Evolutionary conservation across 2,888 invertebrate genomes (phyloP).

Genomic region (Drosophila birchii): DNA sequence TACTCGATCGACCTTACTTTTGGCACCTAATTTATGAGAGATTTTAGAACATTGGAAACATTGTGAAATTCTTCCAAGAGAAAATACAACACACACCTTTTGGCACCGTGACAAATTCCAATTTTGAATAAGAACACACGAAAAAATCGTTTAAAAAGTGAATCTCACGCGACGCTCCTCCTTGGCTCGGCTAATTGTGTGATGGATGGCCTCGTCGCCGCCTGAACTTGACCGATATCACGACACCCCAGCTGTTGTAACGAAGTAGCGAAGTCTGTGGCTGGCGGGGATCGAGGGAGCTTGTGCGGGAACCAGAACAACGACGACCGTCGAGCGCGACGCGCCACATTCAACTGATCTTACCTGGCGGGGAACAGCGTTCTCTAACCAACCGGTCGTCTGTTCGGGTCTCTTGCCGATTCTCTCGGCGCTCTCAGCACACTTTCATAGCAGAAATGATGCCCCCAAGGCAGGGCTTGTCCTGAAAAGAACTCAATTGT

Average conservation of each 20-base stretch:
- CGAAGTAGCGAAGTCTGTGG: not conserved
- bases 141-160: constrained; percentile 9
- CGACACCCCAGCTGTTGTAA: constrained; percentile 31
- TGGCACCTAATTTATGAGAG: constrained; percentile 20
- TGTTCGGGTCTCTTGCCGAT: constrained; percentile 8
- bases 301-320: constrained; percentile 21
- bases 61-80: constrained; percentile 37
- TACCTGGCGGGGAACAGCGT: constrained; percentile 3
- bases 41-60: constrained; percentile 20
- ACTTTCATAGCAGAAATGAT: not conserved
- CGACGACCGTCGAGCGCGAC: constrained; percentile 61
- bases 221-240: constrained; percentile 79
- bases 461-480: not conserved
- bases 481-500: not conserved
- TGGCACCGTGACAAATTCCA: constrained; percentile 66
- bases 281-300: constrained; percentile 3
- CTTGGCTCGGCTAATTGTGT: constrained; percentile 14
- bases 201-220: constrained; percentile 19
- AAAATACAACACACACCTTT: constrained; percentile 49
- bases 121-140: constrained; percentile 19
- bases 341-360: constrained; percentile 70
- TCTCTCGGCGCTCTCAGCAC: constrained; percentile 1
- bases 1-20: constrained; percentile 55
- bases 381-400: constrained; percentile 24
- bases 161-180: constrained; percentile 23